phyloP scores from a whole-genome alignment of 2,888 invertebrate species.

The Celastrina argiolus region DNA sequence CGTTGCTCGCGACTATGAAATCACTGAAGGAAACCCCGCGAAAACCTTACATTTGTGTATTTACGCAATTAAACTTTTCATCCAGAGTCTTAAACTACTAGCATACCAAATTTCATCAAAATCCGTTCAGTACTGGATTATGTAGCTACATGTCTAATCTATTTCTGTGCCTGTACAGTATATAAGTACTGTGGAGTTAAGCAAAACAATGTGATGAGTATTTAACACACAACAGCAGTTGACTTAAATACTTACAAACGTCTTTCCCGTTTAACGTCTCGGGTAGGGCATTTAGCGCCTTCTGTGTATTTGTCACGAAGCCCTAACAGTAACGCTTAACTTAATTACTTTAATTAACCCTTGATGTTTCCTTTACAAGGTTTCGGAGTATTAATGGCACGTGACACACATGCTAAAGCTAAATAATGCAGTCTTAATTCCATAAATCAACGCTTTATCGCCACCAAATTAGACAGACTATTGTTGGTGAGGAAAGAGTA shows the following conservation, averaged over 20 bases:
- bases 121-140: too few relatives aligned
- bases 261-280: background rate
- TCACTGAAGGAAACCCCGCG: too few relatives aligned
- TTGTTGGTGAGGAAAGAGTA: background rate
- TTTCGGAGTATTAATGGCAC: background rate
- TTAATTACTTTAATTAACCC: conserved; percentile 22
- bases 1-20: too few relatives aligned
- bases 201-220: background rate
- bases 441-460: background rate
- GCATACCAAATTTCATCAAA: too few relatives aligned
- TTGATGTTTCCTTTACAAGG: conserved; percentile 11
- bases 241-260: conserved; percentile 10
- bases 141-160: too few relatives aligned
- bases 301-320: conserved; percentile 17
- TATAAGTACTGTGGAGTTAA: background rate
- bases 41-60: too few relatives aligned
- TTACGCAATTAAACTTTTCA: too few relatives aligned
- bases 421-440: background rate
- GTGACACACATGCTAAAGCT: background rate
- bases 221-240: background rate
- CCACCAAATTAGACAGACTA: background rate
- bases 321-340: conserved; percentile 14
- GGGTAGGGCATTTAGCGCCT: conserved; percentile 8
- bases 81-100: too few relatives aligned
- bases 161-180: background rate